These are phyloP conservation scores for Colius striatus DNA, from an alignment of 2,113 vertebrate genomes.

Conservation along the genomic window DNA sequence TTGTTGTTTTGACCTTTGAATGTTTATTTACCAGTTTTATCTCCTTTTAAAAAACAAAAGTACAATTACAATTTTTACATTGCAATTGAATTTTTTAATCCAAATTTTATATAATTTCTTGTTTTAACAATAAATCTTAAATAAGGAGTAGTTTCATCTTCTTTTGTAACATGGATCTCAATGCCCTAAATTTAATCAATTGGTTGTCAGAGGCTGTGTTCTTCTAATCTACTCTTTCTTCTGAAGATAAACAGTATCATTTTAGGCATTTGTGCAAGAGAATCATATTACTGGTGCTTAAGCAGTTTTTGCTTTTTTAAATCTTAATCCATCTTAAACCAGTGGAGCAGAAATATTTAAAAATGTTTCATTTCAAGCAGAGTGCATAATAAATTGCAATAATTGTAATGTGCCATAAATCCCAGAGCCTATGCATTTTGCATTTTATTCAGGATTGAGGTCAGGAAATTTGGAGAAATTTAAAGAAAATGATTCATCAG, in stretches of 20 bases:
- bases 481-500: conserved; percentile 93
- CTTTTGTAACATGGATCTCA: conserved; percentile 75
- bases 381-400: conserved; percentile 86
- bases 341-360: conserved; percentile 86
- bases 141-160: conserved; percentile 74
- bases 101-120: conserved; percentile 68
- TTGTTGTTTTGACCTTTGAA: conserved; percentile 13
- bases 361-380: conserved; percentile 85
- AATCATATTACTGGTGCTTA: conserved; percentile 88
- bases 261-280: conserved; percentile 84
- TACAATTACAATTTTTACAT: background rate
- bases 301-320: conserved; percentile 85
- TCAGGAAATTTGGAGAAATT: conserved; percentile 91
- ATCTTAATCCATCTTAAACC: conserved; percentile 90
- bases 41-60: conserved; percentile 21
- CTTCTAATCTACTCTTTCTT: conserved; percentile 83
- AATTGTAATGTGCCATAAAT: conserved; percentile 88
- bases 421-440: conserved; percentile 87
- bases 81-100: conserved; percentile 41
- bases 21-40: conserved; percentile 45
- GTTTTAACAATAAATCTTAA: conserved; percentile 75
- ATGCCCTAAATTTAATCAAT: conserved; percentile 83
- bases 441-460: conserved; percentile 87
- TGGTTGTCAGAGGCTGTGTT: conserved; percentile 79
- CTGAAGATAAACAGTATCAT: conserved; percentile 85